Base-by-base conservation (phyloP, 2,113 vertebrate genomes). In the Irena cyanogastra region DNA sequence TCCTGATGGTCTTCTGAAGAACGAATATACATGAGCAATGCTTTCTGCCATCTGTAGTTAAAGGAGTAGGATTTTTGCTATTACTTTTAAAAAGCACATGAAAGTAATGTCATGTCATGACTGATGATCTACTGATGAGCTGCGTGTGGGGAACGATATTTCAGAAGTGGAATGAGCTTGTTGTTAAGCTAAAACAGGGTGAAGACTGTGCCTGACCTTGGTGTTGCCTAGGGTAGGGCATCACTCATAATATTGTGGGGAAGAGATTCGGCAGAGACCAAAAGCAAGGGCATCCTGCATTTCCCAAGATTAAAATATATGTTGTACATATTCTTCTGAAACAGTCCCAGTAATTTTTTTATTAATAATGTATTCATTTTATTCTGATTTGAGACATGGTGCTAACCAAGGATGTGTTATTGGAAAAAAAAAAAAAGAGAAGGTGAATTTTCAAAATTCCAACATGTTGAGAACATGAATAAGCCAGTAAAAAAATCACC, bases 381-480 rank as follows among this genome's bases (percentile, higher is more conserved):
- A 41, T 33, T 86, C 19, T 47, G 11, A 39, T 84, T 74, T 81
- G 50, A 81, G 31, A 30, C 5, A 49, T 18, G 2, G 5, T 61
- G 50, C 9, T 63, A 86, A 10, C 28, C 37, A 71, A 61, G 6
- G 4, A 13, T 59, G 7, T 44, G 24, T 18, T 35, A 52, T 1
- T 59, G 12, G 5, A 4, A 27, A 45, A 57, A 30, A 33, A 44
- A 23, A 47, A 31, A 37, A 21, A 33, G 41, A 39, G 2, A 41
- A 37, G 1, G 1, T 11, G 10, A 50, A 16, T 89, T 83, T 84
- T 84, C 19, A 28, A 6, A 87, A 81, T 15, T 22, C 14, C 11
- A 39, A 11, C 3, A 22, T 5, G 7, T 10, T 1, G 0, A 82
- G 33, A 83, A 13, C 4, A 18, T 45, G 9, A 70, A 75, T 13